Percentiles rank a stretch among this genome's conserved stretches.
Conservation (phyloP, 1,140 invertebrate genomes). For the Eupristina koningsbergeri region DNA sequence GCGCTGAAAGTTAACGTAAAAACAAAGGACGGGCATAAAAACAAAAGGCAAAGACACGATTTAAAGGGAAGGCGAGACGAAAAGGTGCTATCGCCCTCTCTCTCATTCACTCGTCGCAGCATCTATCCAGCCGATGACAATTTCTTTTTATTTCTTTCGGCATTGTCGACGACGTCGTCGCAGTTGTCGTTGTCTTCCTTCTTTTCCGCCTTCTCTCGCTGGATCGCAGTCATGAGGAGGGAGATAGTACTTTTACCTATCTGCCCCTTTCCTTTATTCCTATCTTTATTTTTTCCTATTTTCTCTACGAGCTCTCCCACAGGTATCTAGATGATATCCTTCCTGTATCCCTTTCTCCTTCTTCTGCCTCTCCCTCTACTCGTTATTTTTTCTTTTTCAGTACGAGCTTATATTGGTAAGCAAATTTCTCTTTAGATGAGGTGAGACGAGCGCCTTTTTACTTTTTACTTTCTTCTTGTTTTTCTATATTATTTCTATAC, state of each 20-base stretch:
- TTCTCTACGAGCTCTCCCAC: neutral
- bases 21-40: slow-evolving; percentile 60
- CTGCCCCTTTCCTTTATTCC: slow-evolving; percentile 10
- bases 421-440: slow-evolving; percentile 58
- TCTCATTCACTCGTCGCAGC: neutral
- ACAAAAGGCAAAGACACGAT: slow-evolving; percentile 42
- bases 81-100: neutral
- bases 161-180: slow-evolving; percentile 11
- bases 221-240: neutral
- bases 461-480: neutral
- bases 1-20: slow-evolving; percentile 57
- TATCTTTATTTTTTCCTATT: slow-evolving; percentile 22
- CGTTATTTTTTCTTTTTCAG: neutral
- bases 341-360: neutral
- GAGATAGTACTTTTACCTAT: slow-evolving; percentile 25
- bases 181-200: neutral
- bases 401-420: slow-evolving; percentile 44
- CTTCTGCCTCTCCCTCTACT: neutral
- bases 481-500: neutral
- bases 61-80: neutral
- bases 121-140: slow-evolving; percentile 63
- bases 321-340: slow-evolving; percentile 14
- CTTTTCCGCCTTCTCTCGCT: slow-evolving; percentile 44
- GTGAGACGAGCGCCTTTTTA: slow-evolving; percentile 52
- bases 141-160: slow-evolving; percentile 63